These are phyloP conservation scores for Prorops nasuta DNA, from an alignment of 1,140 invertebrate species.

Conservation along the genomic window DNA sequence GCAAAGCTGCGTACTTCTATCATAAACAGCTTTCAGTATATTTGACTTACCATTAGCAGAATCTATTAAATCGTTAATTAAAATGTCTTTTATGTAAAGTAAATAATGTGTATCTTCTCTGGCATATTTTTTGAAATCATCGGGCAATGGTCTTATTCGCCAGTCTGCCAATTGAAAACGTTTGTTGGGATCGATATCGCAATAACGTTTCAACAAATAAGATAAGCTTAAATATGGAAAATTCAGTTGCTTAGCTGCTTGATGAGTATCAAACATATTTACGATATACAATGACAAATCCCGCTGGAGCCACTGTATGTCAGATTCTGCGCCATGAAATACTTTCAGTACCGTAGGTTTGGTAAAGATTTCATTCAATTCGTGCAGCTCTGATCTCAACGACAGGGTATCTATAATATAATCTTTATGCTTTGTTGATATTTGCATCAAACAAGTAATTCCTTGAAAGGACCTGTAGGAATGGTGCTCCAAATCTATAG, in stretches of 20 bases:
- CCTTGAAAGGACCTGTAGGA: constrained; percentile 81
- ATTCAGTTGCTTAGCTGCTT: constrained; percentile 78
- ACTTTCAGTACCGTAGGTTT: constrained; percentile 91
- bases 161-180: constrained; percentile 93
- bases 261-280: constrained; percentile 96
- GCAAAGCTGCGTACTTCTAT: constrained; percentile 73
- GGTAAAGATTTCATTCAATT: constrained; percentile 90
- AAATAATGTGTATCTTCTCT: constrained; percentile 94
- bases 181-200: constrained; percentile 80
- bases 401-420: constrained; percentile 89
- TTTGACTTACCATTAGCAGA: constrained; percentile 69
- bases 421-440: constrained; percentile 83
- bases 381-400: constrained; percentile 77
- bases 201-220: constrained; percentile 78
- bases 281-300: constrained; percentile 95
- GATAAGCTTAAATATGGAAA: constrained; percentile 74
- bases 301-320: constrained; percentile 92
- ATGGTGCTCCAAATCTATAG: constrained; percentile 89
- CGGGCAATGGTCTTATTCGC: constrained; percentile 89
- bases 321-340: constrained; percentile 88
- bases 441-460: constrained; percentile 92
- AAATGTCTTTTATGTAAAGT: constrained; percentile 84
- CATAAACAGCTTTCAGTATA: constrained; percentile 68
- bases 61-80: constrained; percentile 78
- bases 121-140: constrained; percentile 84